These are phyloP conservation scores for Capricornis sumatraensis DNA, from an alignment of 2,113 vertebrate genomes.

Conservation along the genomic window DNA sequence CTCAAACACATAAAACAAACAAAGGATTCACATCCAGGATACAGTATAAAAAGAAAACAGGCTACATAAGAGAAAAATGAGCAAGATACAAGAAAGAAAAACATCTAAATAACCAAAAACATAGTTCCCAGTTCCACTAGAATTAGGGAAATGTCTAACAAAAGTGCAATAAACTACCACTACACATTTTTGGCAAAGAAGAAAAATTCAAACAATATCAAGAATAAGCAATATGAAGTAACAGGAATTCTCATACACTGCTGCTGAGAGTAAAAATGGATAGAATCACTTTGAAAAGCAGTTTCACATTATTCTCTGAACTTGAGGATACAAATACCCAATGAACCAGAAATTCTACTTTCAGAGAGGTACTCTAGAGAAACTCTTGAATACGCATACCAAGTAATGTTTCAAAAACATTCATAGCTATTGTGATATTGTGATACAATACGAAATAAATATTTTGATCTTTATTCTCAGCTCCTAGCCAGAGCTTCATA, in stretches of 20 bases:
- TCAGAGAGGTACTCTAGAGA: not conserved
- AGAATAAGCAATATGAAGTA: not conserved
- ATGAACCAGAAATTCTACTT: not conserved
- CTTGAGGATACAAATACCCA: not conserved
- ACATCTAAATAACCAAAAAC: not conserved
- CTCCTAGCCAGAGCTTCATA: not conserved
- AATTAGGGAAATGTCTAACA: not conserved
- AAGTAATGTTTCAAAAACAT: not conserved
- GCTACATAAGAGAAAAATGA: not conserved
- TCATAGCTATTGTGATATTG: not conserved
- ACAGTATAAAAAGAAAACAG: not conserved
- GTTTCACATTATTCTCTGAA: not conserved
- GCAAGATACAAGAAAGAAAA: not conserved
- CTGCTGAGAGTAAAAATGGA: not conserved
- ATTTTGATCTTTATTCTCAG: not conserved
- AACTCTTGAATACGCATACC: not conserved
- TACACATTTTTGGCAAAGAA: not conserved
- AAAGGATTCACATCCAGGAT: not conserved
- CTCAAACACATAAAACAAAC: not conserved
- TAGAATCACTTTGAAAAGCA: not conserved
- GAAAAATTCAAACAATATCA: not conserved
- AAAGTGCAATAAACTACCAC: not conserved
- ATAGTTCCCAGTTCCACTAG: not conserved
- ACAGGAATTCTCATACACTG: not conserved
- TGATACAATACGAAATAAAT: not conserved